Conservation (phyloP, 2,113 vertebrate genomes). For the Nibea albiflora region DNA sequence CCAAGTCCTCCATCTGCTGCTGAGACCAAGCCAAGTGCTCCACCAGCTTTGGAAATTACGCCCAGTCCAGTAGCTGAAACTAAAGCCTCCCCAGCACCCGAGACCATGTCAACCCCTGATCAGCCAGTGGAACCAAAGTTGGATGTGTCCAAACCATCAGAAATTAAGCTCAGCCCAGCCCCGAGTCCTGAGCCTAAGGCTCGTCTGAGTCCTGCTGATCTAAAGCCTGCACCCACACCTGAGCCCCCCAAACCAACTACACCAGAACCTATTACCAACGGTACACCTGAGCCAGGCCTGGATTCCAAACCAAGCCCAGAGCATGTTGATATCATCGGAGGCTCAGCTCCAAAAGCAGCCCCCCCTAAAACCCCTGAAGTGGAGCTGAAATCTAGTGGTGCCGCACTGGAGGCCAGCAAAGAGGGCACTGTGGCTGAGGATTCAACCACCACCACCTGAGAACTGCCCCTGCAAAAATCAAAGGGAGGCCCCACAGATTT, state of each 20-base stretch:
- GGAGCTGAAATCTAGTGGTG: slow-evolving; percentile 70
- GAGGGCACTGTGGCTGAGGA: slow-evolving; percentile 68
- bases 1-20: slow-evolving; percentile 56
- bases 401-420: slow-evolving; percentile 59
- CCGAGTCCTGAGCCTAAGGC: slow-evolving; percentile 67
- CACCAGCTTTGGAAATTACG: slow-evolving; percentile 64
- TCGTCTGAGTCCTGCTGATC: slow-evolving; percentile 55
- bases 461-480: slow-evolving; percentile 38
- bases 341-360: slow-evolving; percentile 62
- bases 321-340: slow-evolving; percentile 60
- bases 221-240: slow-evolving; percentile 61
- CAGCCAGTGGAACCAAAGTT: slow-evolving; percentile 58
- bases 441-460: slow-evolving; percentile 73
- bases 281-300: slow-evolving; percentile 74
- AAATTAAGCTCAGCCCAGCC: slow-evolving; percentile 70
- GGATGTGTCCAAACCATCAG: slow-evolving; percentile 57
- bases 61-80: slow-evolving; percentile 56
- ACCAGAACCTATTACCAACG: slow-evolving; percentile 79
- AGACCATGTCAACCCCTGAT: slow-evolving; percentile 66
- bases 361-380: slow-evolving; percentile 79
- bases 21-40: slow-evolving; percentile 61
- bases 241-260: slow-evolving; percentile 70
- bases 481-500: slow-evolving; percentile 56
- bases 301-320: slow-evolving; percentile 72
- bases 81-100: slow-evolving; percentile 64